Base-by-base conservation (phyloP, 2,888 invertebrate species). In the Brenthis hecate region DNA sequence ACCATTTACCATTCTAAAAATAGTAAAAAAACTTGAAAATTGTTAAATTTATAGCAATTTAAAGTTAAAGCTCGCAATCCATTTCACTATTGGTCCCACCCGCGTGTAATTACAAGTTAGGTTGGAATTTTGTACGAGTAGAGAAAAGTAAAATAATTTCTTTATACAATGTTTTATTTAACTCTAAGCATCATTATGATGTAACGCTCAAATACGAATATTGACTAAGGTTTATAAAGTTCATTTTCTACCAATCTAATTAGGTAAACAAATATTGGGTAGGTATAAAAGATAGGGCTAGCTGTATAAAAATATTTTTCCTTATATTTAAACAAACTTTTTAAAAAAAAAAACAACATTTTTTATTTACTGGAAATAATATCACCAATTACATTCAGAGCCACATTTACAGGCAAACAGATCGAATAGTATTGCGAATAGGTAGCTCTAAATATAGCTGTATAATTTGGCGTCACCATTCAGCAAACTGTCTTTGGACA, bases 401-500 rank as follows among this genome's bases (percentile, higher is more conserved):
- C 6, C 1, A 36, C 8, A 43, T 11, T 43, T 43, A 8, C 36
- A 43, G 11, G 11, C 36, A 43, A 43, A 43, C 8, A 36, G 36
- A 36, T 36, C 36, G 32, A 36, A 36, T 23, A 14, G 4, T n/a
- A 11, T 43, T 43, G 19, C 19, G 32, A 36, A 62, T 19, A n/a
- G n/a, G n/a, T n/a, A 36, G n/a, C 50, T n/a, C 23, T 14, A 55
- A 55, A 56, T n/a, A 50, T 50, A 60, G n/a, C 11, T 1, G 28
- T 16, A 50, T 50, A n/a, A n/a, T 65, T 68, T 64, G 67, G 57
- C 51, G 65, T 23, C 13, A 60, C 68, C 68, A 69, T 69, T 61
- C 69, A 82, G 81, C 81, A 82, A 82, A 81, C 80, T 80, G 81
- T 81, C 77, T 78, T 19, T 19, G 19, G 19, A 19, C 19, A 19